Base-by-base conservation (phyloP, 2,888 invertebrate genomes). In the Cosmopolites sordidus region DNA sequence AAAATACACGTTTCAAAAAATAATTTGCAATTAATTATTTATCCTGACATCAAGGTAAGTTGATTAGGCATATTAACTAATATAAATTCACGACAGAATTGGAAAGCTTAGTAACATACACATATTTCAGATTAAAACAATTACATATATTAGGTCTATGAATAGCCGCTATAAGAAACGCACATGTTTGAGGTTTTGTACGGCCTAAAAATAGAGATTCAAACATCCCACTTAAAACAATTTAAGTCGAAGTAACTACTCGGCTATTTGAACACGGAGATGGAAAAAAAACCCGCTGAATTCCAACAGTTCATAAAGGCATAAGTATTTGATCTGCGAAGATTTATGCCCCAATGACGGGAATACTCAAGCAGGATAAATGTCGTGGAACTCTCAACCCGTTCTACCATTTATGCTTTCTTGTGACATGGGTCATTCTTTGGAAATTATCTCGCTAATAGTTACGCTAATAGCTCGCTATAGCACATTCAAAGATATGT, bases 321-420 rank as follows among this genome's bases (percentile, higher is more conserved):
- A 44, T 44, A 44, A 44, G 44, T 44, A 30, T 44, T 44, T 44
- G 44, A 44, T 44, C 30, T 44, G 44, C 33, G 33, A 44, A 33
- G 33, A 44, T 44, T 44, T 44, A 44, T 33, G 33, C 6, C 33
- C 33, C 33, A 44, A 33, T 33, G 33, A 33, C 18, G 44, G 15
- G 33, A 44, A 44, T 30, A 17, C 33, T 33, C 33, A 44, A 33
- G 17, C 44, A 44, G 33, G 44, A 44, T 33, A 14, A 44, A 44
- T 33, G 44, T 44, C 44, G 44, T 30, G 44, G 44, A 44, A 44
- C 33, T 44, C 44, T 14, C 18, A 44, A 44, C 44, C 17, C 12
- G 44, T 44, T 33, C 33, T 44, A 17, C 44, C 17, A 16, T 44
- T 44, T 33, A 33, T 30, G 44, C n/a, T 30, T 30, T 33, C 22